phyloP scores from a whole-genome alignment of 2,888 invertebrate genomes.

The Cataglyphis altisquamis region DNA sequence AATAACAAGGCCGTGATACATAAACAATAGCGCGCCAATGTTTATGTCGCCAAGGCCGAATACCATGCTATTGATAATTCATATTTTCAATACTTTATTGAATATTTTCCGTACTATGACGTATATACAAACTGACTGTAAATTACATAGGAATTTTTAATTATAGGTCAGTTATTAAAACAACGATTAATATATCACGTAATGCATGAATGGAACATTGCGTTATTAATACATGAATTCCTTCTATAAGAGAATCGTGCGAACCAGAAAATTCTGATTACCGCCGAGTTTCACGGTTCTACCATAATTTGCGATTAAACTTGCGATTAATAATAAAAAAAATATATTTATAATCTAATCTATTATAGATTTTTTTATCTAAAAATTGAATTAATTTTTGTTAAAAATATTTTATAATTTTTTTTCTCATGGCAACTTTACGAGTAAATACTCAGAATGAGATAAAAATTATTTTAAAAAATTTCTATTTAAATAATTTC shows the following conservation, averaged over 20 bases:
- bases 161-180: too few species aligned
- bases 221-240: conserved; percentile 46
- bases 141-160: too few species aligned
- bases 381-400: background rate
- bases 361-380: background rate
- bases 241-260: background rate
- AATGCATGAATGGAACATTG: conserved; percentile 45
- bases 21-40: too few species aligned
- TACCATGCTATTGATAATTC: too few species aligned
- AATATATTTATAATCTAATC: background rate
- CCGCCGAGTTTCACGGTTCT: background rate
- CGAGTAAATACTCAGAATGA: background rate
- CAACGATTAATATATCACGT: background rate
- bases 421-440: background rate
- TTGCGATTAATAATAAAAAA: background rate
- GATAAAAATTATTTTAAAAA: background rate
- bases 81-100: too few species aligned
- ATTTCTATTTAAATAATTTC: background rate
- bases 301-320: conserved; percentile 14
- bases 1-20: too few species aligned
- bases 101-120: too few species aligned
- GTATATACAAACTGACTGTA: too few species aligned
- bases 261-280: conserved; percentile 44
- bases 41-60: too few species aligned
- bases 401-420: background rate